Conservation (phyloP, 2,888 invertebrate species). For the Mimas tiliae region DNA sequence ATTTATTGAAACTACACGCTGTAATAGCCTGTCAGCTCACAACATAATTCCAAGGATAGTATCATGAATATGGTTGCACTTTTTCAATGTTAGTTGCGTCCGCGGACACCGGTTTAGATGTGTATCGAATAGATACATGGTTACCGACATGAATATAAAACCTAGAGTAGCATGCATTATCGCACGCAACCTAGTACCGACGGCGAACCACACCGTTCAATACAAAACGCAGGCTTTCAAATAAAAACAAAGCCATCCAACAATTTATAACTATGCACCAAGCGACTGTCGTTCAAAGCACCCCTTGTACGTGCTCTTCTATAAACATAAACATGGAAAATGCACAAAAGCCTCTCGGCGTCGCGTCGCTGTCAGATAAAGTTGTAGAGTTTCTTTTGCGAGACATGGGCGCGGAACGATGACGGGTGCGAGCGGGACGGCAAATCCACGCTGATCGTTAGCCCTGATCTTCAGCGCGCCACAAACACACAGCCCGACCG, state of each 20-base stretch:
- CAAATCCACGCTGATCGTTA: conserved; percentile 78
- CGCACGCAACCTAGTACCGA: conserved; percentile 38
- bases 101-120: conserved; percentile 21
- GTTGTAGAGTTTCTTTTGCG: conserved; percentile 82
- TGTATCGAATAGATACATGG: conserved; percentile 26
- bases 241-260: conserved; percentile 71
- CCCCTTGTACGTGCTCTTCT: conserved; percentile 81
- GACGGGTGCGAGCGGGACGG: conserved; percentile 66
- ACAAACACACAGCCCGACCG: conserved; percentile 85
- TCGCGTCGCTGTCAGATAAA: conserved; percentile 82
- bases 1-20: conserved; percentile 14
- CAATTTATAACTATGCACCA: conserved; percentile 67
- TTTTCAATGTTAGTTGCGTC: conserved; percentile 19
- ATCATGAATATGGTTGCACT: conserved; percentile 11
- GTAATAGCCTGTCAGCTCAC: background rate
- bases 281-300: conserved; percentile 77
- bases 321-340: conserved; percentile 84
- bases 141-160: conserved; percentile 38
- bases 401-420: conserved; percentile 55
- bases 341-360: conserved; percentile 83
- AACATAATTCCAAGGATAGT: conserved; percentile 19
- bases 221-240: conserved; percentile 61
- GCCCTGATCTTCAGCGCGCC: conserved; percentile 85
- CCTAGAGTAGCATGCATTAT: conserved; percentile 41
- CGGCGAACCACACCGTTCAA: conserved; percentile 40